Evolutionary conservation across 2,888 invertebrate genomes (phyloP).

Genomic region (Megamerina dolium): DNA sequence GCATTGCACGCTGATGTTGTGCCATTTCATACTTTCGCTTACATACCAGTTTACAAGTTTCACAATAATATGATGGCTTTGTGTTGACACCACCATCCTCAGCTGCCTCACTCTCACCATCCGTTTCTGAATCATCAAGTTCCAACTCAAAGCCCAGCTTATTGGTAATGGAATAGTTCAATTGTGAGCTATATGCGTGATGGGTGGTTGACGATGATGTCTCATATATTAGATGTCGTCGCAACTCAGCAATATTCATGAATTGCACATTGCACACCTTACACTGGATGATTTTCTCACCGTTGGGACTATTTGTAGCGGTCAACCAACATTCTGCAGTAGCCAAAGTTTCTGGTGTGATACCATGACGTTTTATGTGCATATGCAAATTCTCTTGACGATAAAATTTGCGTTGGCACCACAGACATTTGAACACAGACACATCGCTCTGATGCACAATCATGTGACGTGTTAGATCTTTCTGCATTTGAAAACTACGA

Average conservation of each 20-base stretch:
- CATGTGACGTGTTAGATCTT: conserved; percentile 38
- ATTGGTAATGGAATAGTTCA: conserved; percentile 43
- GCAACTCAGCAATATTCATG: conserved; percentile 27
- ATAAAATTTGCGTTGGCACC: conserved; percentile 42
- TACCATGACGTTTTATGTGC: conserved; percentile 36
- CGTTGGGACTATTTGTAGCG: conserved; percentile 34
- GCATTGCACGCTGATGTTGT: conserved; percentile 40
- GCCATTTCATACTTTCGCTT: conserved; percentile 38
- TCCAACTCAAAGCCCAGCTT: conserved; percentile 42
- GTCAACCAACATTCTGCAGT: conserved; percentile 34
- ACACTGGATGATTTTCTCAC: conserved; percentile 34
- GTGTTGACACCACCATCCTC: conserved; percentile 1
- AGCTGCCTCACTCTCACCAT: conserved; percentile 27
- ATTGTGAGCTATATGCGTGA: conserved; percentile 24
- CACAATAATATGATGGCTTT: conserved; percentile 31
- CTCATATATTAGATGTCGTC: conserved; percentile 23
- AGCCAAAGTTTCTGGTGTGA: conserved; percentile 26
- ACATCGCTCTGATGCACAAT: conserved; percentile 33
- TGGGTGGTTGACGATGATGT: conserved; percentile 17
- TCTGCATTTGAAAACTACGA: conserved; percentile 36
- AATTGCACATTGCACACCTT: conserved; percentile 36
- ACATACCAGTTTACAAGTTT: conserved; percentile 36
- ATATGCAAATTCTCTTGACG: conserved; percentile 36
- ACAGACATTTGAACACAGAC: conserved; percentile 36
- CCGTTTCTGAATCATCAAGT: conserved; percentile 47